Conservation (phyloP, 2,888 invertebrate species). For the Pediacus dermestoides region DNA sequence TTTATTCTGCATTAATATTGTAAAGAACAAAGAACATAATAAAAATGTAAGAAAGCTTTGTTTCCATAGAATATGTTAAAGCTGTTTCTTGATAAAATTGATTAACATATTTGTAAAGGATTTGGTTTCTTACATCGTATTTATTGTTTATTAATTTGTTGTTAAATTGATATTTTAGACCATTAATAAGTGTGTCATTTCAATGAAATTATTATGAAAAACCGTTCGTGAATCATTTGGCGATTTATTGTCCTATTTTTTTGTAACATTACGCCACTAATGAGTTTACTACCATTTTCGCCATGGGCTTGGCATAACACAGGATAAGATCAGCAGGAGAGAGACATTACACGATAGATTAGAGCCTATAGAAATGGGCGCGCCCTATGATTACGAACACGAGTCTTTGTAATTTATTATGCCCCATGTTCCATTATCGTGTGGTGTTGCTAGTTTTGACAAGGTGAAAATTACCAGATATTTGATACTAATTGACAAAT, state of each 20-base stretch:
- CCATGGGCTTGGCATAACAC: slow-evolving; percentile 14
- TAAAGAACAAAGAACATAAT: slow-evolving; percentile 18
- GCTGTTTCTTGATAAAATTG: slow-evolving; percentile 8
- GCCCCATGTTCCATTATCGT: slow-evolving; percentile 24
- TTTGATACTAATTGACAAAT: slow-evolving; percentile 32
- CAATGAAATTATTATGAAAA: too few relatives aligned
- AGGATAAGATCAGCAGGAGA: slow-evolving; percentile 33
- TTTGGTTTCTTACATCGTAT: too few relatives aligned
- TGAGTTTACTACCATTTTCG: too few relatives aligned
- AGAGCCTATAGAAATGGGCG: slow-evolving; percentile 34
- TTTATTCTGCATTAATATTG: slow-evolving; percentile 23
- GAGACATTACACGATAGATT: slow-evolving; percentile 40
- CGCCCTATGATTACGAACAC: slow-evolving; percentile 38
- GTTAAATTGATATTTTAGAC: too few relatives aligned
- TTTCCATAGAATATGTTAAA: slow-evolving; percentile 10
- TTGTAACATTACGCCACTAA: too few relatives aligned
- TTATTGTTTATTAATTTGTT: too few relatives aligned
- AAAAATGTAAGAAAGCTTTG: slow-evolving; percentile 9
- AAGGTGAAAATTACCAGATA: slow-evolving; percentile 33
- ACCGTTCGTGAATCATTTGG: too few relatives aligned
- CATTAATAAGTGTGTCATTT: too few relatives aligned
- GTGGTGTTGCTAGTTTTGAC: slow-evolving; percentile 30
- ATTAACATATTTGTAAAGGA: too few relatives aligned
- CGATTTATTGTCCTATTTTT: too few relatives aligned
- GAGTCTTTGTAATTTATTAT: slow-evolving; percentile 37